These are phyloP conservation scores for Drosophila sproati DNA, from an alignment of 1,140 invertebrate genomes.

Conservation along the genomic window DNA sequence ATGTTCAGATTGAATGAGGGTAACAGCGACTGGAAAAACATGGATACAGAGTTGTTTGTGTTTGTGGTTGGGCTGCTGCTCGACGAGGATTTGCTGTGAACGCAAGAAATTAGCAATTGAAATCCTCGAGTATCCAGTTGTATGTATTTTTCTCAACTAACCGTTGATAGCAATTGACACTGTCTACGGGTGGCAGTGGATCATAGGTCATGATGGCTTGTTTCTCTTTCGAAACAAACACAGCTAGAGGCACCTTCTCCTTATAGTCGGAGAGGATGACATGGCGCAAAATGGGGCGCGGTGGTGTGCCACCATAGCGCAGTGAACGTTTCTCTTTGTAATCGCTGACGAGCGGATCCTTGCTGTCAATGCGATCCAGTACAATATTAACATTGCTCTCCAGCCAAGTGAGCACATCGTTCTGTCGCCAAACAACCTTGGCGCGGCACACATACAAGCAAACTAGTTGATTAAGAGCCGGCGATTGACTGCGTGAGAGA, in stretches of 20 bases:
- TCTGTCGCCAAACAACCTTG: constrained; percentile 92
- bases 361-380: constrained; percentile 88
- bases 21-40: constrained; percentile 89
- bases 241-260: constrained; percentile 85
- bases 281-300: constrained; percentile 91
- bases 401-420: constrained; percentile 91
- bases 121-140: not conserved
- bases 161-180: constrained; percentile 89
- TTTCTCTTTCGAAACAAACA: constrained; percentile 81
- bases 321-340: constrained; percentile 87
- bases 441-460: constrained; percentile 90
- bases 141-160: constrained; percentile 21
- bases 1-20: constrained; percentile 87
- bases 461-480: constrained; percentile 89
- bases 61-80: constrained; percentile 79
- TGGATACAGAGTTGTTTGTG: constrained; percentile 85
- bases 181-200: constrained; percentile 91
- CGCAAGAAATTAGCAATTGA: constrained; percentile 1
- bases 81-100: constrained; percentile 85
- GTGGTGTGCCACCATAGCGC: constrained; percentile 85
- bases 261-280: constrained; percentile 93
- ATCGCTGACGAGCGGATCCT: constrained; percentile 88
- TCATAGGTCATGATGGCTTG: constrained; percentile 91
- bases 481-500: constrained; percentile 86
- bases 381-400: constrained; percentile 89